Conservation (phyloP, 1,140 invertebrate genomes). For the Ephestia elutella region DNA sequence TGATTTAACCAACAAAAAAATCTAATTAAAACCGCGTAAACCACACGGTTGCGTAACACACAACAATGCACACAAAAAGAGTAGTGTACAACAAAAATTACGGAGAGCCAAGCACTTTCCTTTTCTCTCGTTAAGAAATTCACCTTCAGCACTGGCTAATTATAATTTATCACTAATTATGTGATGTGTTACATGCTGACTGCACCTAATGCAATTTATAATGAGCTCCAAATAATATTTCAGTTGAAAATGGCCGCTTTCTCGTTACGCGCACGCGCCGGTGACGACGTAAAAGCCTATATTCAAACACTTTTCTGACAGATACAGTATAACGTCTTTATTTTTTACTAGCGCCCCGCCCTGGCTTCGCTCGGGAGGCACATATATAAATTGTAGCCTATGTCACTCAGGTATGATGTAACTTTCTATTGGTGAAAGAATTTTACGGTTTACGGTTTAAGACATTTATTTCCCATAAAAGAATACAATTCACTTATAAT, state of each 20-base stretch:
- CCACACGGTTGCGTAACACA: background rate
- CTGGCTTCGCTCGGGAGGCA: too few relatives aligned
- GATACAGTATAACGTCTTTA: background rate
- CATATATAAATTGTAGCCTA: too few relatives aligned
- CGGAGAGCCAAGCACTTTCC: conserved; percentile 17
- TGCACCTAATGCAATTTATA: conserved; percentile 4
- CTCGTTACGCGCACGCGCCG: conserved; percentile 4
- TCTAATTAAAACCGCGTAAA: background rate
- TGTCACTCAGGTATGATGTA: too few relatives aligned
- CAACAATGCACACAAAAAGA: background rate
- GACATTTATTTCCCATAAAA: too few relatives aligned
- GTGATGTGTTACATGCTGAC: conserved; percentile 11
- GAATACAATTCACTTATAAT: too few relatives aligned
- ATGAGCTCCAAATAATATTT: conserved; percentile 9
- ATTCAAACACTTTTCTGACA: conserved; percentile 6
- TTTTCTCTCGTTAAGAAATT: conserved; percentile 28
- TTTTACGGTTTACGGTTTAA: too few relatives aligned
- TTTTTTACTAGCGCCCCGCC: too few relatives aligned
- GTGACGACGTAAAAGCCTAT: background rate
- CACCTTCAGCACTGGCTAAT: conserved; percentile 11
- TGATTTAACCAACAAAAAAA: background rate
- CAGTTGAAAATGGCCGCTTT: conserved; percentile 13
- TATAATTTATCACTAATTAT: conserved; percentile 25
- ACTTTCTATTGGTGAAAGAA: too few relatives aligned
- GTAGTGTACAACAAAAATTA: background rate